phyloP scores from a whole-genome alignment of 2,888 invertebrate genomes.

The Ophion costatus region DNA sequence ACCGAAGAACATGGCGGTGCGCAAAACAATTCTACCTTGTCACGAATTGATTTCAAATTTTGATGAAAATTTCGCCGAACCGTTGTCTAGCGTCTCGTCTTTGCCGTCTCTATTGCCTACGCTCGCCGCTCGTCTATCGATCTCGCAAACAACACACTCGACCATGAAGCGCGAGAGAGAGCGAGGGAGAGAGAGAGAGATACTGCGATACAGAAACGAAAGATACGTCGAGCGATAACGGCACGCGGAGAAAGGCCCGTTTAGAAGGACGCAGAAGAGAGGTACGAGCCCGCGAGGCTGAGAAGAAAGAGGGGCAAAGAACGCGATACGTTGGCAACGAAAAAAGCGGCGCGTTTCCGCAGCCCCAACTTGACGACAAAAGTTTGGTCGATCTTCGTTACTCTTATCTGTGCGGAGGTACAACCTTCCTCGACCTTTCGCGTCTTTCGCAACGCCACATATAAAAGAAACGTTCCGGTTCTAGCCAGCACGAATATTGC shows the following conservation, averaged over 20 bases:
- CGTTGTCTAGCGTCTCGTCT: slow-evolving; percentile 48
- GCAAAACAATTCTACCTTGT: no score
- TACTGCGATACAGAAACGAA: slow-evolving; percentile 54
- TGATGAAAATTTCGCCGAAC: no score
- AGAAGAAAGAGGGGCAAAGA: slow-evolving; percentile 19
- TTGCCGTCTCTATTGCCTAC: slow-evolving; percentile 40
- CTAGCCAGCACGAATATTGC: no score
- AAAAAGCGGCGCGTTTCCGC: slow-evolving; percentile 46
- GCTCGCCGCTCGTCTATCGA: slow-evolving; percentile 46
- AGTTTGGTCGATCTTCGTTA: slow-evolving; percentile 73
- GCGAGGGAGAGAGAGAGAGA: slow-evolving; percentile 46
- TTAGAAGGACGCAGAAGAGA: slow-evolving; percentile 18
- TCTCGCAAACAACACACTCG: slow-evolving; percentile 38
- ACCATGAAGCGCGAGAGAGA: slow-evolving; percentile 30
- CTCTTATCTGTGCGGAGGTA: slow-evolving; percentile 72
- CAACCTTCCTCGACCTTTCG: not conserved
- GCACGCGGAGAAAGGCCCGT: slow-evolving; percentile 21
- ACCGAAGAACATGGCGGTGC: no score
- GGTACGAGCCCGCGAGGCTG: slow-evolving; percentile 16
- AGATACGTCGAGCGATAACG: slow-evolving; percentile 10
- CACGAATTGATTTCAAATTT: no score
- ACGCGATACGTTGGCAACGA: slow-evolving; percentile 45
- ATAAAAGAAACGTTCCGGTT: not conserved
- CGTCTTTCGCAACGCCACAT: slow-evolving; percentile 5
- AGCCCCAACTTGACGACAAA: slow-evolving; percentile 63